Evolutionary conservation across 1,140 invertebrate species (phyloP).

Genomic region (Acromyrmex charruanus): DNA sequence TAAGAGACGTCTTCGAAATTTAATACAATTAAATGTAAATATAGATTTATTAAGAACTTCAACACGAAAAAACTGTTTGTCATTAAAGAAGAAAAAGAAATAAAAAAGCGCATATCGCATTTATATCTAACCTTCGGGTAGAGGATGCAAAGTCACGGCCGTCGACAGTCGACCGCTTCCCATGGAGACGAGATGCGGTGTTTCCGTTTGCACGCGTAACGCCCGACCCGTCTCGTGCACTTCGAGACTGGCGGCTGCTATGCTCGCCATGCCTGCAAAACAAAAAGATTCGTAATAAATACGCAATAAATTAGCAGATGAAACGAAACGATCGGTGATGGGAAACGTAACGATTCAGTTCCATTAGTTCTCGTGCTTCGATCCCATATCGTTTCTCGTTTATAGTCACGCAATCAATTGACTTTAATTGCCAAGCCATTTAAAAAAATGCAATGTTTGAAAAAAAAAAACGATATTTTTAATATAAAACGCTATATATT

Average conservation of each 20-base stretch:
- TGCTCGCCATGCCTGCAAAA: constrained; percentile 82
- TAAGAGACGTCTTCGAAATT: neutral
- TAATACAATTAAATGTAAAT: neutral
- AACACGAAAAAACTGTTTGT: neutral
- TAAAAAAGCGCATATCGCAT: neutral
- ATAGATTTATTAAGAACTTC: neutral
- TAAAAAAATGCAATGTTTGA: neutral
- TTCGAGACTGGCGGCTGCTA: constrained; percentile 80
- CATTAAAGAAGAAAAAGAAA: neutral
- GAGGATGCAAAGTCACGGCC: constrained; percentile 95
- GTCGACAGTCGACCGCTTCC: constrained; percentile 95
- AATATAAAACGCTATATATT: neutral
- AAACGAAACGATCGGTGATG: neutral
- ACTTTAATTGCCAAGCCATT: neutral
- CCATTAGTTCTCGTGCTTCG: constrained; percentile 12
- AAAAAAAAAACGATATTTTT: neutral
- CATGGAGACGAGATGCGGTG: constrained; percentile 95
- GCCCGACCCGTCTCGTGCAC: constrained; percentile 87
- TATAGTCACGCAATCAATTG: neutral
- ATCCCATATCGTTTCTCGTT: neutral
- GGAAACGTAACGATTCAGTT: constrained; percentile 38
- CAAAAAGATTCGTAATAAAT: constrained; percentile 64
- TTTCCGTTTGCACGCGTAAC: constrained; percentile 93
- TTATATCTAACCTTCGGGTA: constrained; percentile 90
- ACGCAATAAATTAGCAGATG: constrained; percentile 22